Conservation (phyloP, 2,888 invertebrate species). For the Xanthostigma xanthostigma region DNA sequence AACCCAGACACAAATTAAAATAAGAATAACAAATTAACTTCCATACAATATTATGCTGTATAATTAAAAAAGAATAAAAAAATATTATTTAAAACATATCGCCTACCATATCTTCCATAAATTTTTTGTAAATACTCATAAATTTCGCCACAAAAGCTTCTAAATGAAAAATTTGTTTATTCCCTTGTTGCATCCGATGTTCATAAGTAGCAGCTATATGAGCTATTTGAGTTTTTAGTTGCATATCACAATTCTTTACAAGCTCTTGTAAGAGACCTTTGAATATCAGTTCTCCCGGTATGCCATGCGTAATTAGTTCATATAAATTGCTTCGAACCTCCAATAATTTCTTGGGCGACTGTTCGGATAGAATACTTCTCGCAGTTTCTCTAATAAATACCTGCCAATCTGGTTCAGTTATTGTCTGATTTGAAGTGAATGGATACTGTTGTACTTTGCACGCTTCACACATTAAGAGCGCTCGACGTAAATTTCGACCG, state of each 20-base stretch:
- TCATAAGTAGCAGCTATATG: conserved; percentile 81
- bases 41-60: not conserved
- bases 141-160: conserved; percentile 96
- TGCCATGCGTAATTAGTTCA: conserved; percentile 85
- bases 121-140: conserved; percentile 86
- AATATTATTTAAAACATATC: conserved; percentile 31
- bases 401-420: conserved; percentile 89
- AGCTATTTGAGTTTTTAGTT: conserved; percentile 73
- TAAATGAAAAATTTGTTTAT: conserved; percentile 89
- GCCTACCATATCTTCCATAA: conserved; percentile 56
- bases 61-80: not conserved
- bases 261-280: conserved; percentile 71
- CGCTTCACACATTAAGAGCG: conserved; percentile 85
- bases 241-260: conserved; percentile 78
- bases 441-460: conserved; percentile 87
- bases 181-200: conserved; percentile 81
- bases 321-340: conserved; percentile 81
- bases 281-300: conserved; percentile 86
- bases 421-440: conserved; percentile 60
- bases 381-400: conserved; percentile 76
- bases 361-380: conserved; percentile 69
- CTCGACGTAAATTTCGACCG: conserved; percentile 79
- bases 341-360: conserved; percentile 68
- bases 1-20: not conserved
- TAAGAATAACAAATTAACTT: not conserved